Conservation (phyloP, 2,113 vertebrate genomes). For the Lynx canadensis region DNA sequence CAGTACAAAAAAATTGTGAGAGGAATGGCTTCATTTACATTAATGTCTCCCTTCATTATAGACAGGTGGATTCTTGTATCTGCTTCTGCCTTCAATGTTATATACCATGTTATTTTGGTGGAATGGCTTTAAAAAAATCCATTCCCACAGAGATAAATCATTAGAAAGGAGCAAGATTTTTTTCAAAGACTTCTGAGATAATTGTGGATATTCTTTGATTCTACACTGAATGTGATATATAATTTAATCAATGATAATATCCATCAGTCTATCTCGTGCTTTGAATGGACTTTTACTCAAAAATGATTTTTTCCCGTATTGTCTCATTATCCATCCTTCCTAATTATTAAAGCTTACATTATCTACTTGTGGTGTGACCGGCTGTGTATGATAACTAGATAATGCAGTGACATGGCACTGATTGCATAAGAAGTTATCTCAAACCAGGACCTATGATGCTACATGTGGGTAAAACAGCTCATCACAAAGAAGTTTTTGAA, state of each 20-base stretch:
- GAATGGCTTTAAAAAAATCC: background rate
- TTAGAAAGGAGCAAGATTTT: background rate
- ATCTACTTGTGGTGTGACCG: background rate
- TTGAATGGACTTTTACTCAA: background rate
- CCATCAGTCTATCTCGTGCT: background rate
- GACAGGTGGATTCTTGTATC: background rate
- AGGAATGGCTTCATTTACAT: background rate
- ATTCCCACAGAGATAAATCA: background rate
- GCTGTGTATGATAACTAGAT: background rate
- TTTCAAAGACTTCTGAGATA: background rate
- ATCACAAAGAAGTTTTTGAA: background rate
- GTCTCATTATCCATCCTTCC: background rate
- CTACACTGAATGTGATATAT: background rate
- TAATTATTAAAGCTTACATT: background rate
- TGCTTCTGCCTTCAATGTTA: background rate
- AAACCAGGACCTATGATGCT: background rate
- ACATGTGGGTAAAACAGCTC: background rate
- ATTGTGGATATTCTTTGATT: background rate
- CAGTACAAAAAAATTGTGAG: background rate
- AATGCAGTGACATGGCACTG: background rate
- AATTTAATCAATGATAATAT: background rate
- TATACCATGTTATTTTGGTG: background rate
- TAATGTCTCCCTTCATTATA: background rate
- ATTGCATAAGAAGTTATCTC: background rate
- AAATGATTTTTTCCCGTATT: background rate